Percentiles rank a stretch among this genome's conserved stretches.
Conservation (phyloP, 2,888 invertebrate species). For the Synanthedon formicaeformis region DNA sequence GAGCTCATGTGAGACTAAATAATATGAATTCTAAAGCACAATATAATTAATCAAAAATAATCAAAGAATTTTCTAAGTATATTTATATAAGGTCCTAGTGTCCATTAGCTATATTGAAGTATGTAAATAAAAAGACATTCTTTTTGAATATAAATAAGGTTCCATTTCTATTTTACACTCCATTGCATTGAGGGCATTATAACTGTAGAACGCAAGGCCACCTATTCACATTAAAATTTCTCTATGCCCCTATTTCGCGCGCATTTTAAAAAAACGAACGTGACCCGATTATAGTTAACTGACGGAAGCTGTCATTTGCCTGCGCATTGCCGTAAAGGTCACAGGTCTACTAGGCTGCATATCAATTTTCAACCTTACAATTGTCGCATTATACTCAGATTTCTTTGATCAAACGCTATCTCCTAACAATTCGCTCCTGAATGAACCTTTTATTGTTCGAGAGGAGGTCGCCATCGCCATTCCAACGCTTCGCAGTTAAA, state of each 20-base stretch:
- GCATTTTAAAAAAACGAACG: slow-evolving; percentile 64
- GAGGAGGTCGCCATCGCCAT: slow-evolving; percentile 31
- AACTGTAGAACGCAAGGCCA: slow-evolving; percentile 6
- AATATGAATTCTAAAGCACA: too few species aligned
- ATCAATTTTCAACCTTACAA: slow-evolving; percentile 15
- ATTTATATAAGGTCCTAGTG: too few species aligned
- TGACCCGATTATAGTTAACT: slow-evolving; percentile 64
- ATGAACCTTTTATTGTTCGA: slow-evolving; percentile 45
- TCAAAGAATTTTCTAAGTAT: too few species aligned
- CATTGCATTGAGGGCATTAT: background rate
- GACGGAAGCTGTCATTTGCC: slow-evolving; percentile 58
- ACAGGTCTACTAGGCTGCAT: slow-evolving; percentile 22
- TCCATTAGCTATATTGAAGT: too few species aligned
- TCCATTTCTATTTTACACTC: too few species aligned
- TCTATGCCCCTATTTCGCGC: slow-evolving; percentile 24
- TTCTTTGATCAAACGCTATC: slow-evolving; percentile 9
- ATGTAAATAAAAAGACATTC: too few species aligned
- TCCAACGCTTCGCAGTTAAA: slow-evolving; percentile 38
- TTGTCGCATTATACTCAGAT: slow-evolving; percentile 15
- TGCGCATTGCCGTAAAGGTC: slow-evolving; percentile 34
- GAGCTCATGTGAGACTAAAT: too few species aligned
- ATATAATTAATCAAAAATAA: too few species aligned
- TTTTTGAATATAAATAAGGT: too few species aligned
- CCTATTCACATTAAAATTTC: slow-evolving; percentile 12
- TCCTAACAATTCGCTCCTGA: slow-evolving; percentile 26